A percentile compares a stretch with the other conserved stretches of the same genome.
Conservation (phyloP, 2,113 vertebrate genomes). For the Agapornis roseicollis region DNA sequence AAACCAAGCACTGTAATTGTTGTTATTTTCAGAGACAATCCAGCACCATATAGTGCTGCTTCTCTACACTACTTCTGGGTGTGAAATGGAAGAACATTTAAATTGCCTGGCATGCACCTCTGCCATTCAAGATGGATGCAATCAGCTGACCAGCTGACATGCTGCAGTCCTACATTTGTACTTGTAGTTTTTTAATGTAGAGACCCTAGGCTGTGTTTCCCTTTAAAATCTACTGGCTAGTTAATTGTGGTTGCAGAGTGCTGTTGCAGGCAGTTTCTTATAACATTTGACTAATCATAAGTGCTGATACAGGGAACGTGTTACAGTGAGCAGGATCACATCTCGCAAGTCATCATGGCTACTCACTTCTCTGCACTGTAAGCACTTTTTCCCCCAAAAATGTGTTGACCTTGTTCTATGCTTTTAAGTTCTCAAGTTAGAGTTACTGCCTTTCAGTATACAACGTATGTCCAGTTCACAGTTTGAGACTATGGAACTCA, state of each 20-base stretch:
- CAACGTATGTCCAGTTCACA: not conserved
- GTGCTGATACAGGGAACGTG: constrained; percentile 26
- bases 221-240: not conserved
- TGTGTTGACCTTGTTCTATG: not conserved
- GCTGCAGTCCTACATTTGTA: not conserved
- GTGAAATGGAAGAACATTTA: not conserved
- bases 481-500: not conserved
- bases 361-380: not conserved
- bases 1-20: not conserved
- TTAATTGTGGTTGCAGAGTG: constrained; percentile 49
- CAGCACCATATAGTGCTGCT: not conserved
- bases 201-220: not conserved
- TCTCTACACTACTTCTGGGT: not conserved
- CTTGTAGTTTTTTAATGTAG: not conserved
- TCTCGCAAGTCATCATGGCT: constrained; percentile 22
- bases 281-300: constrained; percentile 45
- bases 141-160: not conserved
- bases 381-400: not conserved
- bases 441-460: not conserved
- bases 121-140: not conserved
- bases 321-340: constrained; percentile 11
- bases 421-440: not conserved
- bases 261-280: constrained; percentile 49
- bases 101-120: not conserved
- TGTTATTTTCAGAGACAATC: not conserved